A percentile compares a stretch with the other conserved stretches of the same genome.
These are phyloP conservation scores for Stenolophus ochropezus DNA, from an alignment of 2,888 invertebrate species.

Conservation along the genomic window DNA sequence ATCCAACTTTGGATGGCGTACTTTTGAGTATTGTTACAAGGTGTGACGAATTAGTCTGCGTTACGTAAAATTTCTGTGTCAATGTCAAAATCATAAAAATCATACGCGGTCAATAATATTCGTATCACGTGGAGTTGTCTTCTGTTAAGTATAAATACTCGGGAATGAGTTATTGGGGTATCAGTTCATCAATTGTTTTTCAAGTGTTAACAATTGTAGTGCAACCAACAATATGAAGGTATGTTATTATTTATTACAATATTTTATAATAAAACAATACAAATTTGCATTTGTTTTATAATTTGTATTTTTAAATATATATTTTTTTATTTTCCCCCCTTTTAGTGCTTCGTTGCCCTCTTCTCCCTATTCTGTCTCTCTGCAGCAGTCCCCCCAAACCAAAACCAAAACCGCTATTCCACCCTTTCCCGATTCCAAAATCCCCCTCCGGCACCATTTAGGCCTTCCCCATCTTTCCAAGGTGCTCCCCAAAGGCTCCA, in stretches of 20 bases:
- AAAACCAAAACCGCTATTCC: constrained; percentile 69
- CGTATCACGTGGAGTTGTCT: constrained; percentile 42
- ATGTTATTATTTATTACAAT: neutral
- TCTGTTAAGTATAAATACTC: constrained; percentile 41
- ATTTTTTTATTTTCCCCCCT: too few relatives aligned
- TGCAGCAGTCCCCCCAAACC: constrained; percentile 72
- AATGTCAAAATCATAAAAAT: constrained; percentile 57
- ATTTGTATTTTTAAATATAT: neutral
- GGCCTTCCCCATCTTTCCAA: constrained; percentile 71
- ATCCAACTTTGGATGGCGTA: neutral
- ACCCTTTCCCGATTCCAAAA: constrained; percentile 67
- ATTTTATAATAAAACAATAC: neutral
- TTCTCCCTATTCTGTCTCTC: constrained; percentile 58
- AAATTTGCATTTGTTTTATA: neutral
- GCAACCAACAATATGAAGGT: constrained; percentile 42
- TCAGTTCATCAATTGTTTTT: constrained; percentile 20
- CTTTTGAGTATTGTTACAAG: constrained; percentile 14
- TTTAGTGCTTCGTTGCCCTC: neutral
- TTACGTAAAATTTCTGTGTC: constrained; percentile 55
- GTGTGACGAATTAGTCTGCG: constrained; percentile 22
- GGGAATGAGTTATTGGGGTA: neutral
- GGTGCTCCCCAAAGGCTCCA: constrained; percentile 66
- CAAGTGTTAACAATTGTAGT: neutral
- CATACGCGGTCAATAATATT: constrained; percentile 43
- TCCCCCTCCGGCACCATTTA: constrained; percentile 39